Evolutionary conservation across 1,140 invertebrate genomes (phyloP), one percentile per base, ranked within the genome.

Genomic region (Sesamia nonagrioides): DNA sequence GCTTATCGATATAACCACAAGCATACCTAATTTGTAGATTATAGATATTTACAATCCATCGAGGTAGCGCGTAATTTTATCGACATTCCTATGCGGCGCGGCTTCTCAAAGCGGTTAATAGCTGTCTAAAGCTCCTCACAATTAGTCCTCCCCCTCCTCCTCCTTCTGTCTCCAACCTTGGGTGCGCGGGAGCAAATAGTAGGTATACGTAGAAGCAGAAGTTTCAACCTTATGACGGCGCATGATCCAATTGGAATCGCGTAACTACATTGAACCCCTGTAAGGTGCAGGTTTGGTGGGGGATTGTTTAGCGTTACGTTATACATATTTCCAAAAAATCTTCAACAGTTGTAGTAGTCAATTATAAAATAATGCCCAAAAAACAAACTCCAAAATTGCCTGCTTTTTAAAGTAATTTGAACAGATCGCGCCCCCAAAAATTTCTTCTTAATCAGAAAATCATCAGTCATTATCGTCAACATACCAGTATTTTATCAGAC

Each of bases 131-230:
- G 33, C 35, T 63, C 78, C 13, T 52, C 58, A 79, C 42, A 81
- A 79, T 84, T 84, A 84, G 48, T 71, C 52, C 18, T 52, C 69
- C 63, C 48, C 21, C 54, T 63, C 58, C 69, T 50, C 60, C 74
- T 11, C 27, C 56, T 40, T 18, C 52, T 11, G 37, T 15, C 18
- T n/a, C 13, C 54, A 58, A 33, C 54, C 13, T 58, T 45, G n/a
- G 27, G 37, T 73, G 71, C 54, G 52, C 54, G 40, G 35, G 71
- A 54, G 71, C 37, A 21, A 11, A 18, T 27, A n/a, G 15, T 37
- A 48, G 7, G 15, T 37, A 48, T 17, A 21, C 9, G 13, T 4
- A 3, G 15, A 21, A 18, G 35, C 60, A 63, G 60, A 63, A 63
- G 60, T 63, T 37, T 40, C 60, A 63, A 21, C 18, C 9, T 21